These are phyloP conservation scores for Pyrocoelia pectoralis DNA, from an alignment of 2,888 invertebrate species.

Conservation along the genomic window DNA sequence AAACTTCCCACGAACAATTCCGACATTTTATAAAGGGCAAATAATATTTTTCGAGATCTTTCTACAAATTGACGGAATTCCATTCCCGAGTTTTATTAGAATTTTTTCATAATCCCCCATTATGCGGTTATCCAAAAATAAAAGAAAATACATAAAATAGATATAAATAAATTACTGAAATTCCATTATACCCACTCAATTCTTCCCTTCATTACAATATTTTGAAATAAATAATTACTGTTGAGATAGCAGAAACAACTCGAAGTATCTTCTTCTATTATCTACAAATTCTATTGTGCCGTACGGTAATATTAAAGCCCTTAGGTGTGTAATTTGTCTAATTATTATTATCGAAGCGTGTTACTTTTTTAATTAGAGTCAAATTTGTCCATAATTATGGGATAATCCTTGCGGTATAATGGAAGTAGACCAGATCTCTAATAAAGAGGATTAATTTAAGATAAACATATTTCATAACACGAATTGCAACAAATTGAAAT, in stretches of 20 bases:
- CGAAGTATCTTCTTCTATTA: conserved; percentile 27
- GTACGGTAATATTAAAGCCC: conserved; percentile 24
- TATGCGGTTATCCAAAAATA: conserved; percentile 24
- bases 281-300: conserved; percentile 29
- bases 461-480: not conserved
- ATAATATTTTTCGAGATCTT: conserved; percentile 15
- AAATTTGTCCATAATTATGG: conserved; percentile 14
- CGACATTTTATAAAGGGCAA: not conserved
- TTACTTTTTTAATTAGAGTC: no score
- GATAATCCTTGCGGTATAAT: conserved; percentile 6
- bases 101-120: conserved; percentile 27
- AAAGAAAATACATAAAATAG: not conserved
- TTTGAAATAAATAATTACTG: conserved; percentile 26
- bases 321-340: conserved; percentile 25
- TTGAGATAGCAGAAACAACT: conserved; percentile 29
- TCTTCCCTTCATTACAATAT: conserved; percentile 20
- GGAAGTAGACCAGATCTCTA: not conserved
- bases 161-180: conserved; percentile 18
- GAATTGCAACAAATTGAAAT: not conserved
- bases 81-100: conserved; percentile 27
- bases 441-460: conserved; percentile 10
- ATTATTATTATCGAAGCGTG: conserved; percentile 21
- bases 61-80: conserved; percentile 27
- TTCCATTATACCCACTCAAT: conserved; percentile 19
- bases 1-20: not conserved